Percentiles rank a stretch among this genome's conserved stretches.
Conservation (phyloP, 2,113 vertebrate genomes). For the Macaca nemestrina region DNA sequence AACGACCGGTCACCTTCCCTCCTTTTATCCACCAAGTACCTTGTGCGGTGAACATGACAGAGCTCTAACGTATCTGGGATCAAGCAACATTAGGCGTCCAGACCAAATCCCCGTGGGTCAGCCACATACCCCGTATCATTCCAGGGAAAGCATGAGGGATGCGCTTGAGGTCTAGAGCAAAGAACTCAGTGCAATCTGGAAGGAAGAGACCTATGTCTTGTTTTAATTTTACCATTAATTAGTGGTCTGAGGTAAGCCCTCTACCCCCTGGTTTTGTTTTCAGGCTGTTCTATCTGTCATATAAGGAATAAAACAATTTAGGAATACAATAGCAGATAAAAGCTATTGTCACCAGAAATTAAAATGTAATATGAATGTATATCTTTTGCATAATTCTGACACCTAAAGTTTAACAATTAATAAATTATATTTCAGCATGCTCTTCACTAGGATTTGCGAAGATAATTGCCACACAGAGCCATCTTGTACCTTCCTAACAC, state of each 20-base stretch:
- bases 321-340: slow-evolving; percentile 22
- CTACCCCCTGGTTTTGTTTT: not conserved
- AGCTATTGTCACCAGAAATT: not conserved
- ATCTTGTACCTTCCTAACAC: not conserved
- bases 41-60: not conserved
- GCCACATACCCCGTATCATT: not conserved
- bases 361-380: not conserved
- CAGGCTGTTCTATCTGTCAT: not conserved
- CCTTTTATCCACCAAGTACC: not conserved
- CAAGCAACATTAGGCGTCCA: not conserved
- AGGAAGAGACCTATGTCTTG: not conserved
- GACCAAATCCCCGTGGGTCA: not conserved
- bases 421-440: not conserved
- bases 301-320: not conserved
- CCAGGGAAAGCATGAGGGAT: not conserved
- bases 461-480: not conserved
- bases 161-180: not conserved
- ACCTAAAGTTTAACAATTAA: not conserved
- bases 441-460: not conserved
- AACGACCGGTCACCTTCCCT: not conserved
- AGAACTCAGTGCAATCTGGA: not conserved
- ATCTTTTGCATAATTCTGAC: not conserved
- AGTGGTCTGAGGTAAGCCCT: not conserved
- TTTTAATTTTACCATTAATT: not conserved
- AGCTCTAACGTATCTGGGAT: not conserved